phyloP scores from a whole-genome alignment of 2,888 invertebrate species.

The Sceliomorpha sp. region DNA sequence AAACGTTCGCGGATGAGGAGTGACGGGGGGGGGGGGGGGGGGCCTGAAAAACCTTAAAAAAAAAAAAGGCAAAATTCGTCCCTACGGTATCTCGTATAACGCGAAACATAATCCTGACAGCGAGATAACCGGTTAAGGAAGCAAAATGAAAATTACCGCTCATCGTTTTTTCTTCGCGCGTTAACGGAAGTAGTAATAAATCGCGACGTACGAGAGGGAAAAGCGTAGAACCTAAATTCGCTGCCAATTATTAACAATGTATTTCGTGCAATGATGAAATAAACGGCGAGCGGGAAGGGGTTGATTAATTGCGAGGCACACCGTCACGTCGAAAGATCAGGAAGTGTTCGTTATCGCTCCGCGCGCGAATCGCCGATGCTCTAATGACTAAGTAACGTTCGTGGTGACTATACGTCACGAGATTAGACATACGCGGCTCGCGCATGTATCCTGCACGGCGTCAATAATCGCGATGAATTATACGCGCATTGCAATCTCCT shows the following conservation, averaged over 20 bases:
- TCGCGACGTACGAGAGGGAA: too few species aligned
- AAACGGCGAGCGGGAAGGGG: neutral
- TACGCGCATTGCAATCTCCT: conserved; percentile 53
- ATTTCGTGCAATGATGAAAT: conserved; percentile 10
- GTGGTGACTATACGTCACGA: conserved; percentile 50
- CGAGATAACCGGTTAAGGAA: too few species aligned
- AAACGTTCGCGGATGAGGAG: too few species aligned
- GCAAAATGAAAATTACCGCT: too few species aligned
- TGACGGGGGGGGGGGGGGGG: too few species aligned
- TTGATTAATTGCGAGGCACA: conserved; percentile 16
- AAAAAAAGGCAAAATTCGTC: too few species aligned
- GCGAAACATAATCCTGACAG: too few species aligned
- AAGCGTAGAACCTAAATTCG: too few species aligned
- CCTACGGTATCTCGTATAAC: too few species aligned
- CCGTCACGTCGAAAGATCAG: conserved; percentile 13
- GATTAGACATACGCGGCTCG: conserved; percentile 47
- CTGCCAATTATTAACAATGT: conserved; percentile 3
- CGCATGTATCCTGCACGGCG: conserved; percentile 33
- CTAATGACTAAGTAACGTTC: conserved; percentile 50
- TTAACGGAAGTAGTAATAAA: too few species aligned
- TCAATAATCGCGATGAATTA: conserved; percentile 56
- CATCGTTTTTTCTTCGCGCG: too few species aligned
- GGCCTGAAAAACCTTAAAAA: too few species aligned
- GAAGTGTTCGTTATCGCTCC: conserved; percentile 14
- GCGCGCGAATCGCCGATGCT: conserved; percentile 13